Base-by-base conservation (phyloP, 2,797 vertebrate species). In the Octomys mimax region DNA sequence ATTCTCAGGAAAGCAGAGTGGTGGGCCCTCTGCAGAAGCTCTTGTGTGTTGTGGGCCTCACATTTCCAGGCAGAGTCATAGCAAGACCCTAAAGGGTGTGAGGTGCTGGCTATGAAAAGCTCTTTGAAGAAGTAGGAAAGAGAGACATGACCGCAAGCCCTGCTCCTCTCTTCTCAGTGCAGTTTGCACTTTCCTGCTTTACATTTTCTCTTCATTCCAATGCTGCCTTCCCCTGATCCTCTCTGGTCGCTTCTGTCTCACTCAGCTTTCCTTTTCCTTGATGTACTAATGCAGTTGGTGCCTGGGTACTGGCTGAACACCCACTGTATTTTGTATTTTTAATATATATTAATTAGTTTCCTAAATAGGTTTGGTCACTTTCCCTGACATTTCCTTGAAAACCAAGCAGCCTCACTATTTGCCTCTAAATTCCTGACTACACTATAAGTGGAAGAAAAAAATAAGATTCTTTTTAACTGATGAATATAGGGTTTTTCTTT, bases 401-500 rank as follows among this genome's bases (percentile, higher is more conserved):
- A 92, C 73, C 82, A 83, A 61, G 59, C 61, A 93, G 62, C 42
- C 94, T 98, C 96, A 97, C 87, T 91, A 24, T 96, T 92, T 87
- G 9, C 36, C 36, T 90, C 70, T 78, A 62, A 59, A 82, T 87
- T 92, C 62, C 59, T 93, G 33, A 78, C 92, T 78, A 96, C 36
- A 92, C 91, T 92, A 8, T 77, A 85, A 91, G 77, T 95, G 61
- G 57, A 49, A 77, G 91, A 97, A 94, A 22, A 73, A 66, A 85
- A 57, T 10, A 62, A 62, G 16, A 84, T 95, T 81, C 82, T 80
- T 42, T 87, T 59, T 91, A 96, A 87, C 87, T 52, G 12, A 77
- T 90, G 42, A 95, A 88, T 90, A 78, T 93, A 42, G 19, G 96
- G 97, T 97, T 98, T 42, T 77, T 77, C 24, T 28, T 96, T 94